Evolutionary conservation across 2,113 vertebrate genomes (phyloP).

Genomic region (Tylochromis polylepis): DNA sequence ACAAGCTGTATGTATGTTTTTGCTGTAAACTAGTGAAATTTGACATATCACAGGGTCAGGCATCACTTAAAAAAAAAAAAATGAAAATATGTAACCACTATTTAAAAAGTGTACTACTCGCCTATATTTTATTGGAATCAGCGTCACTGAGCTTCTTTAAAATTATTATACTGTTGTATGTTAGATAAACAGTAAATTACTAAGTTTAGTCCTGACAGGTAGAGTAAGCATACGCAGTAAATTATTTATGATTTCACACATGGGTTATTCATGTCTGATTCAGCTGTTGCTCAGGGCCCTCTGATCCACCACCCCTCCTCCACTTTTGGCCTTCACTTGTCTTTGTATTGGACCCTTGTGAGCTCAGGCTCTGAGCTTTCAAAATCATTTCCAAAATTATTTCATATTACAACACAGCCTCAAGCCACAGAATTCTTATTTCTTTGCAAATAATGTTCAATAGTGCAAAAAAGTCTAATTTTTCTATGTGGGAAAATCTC

Average conservation of each 20-base stretch:
- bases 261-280: conserved; percentile 3
- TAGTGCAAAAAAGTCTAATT: not conserved
- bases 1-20: not conserved
- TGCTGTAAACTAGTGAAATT: not conserved
- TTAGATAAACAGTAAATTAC: not conserved
- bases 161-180: not conserved
- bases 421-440: not conserved
- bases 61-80: not conserved
- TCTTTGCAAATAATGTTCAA: not conserved
- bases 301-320: not conserved
- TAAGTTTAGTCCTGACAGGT: not conserved
- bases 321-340: not conserved
- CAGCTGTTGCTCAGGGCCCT: not conserved
- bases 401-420: not conserved
- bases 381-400: not conserved
- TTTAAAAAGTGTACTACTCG: not conserved
- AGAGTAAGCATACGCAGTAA: not conserved
- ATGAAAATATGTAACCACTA: not conserved
- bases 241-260: not conserved
- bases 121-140: not conserved
- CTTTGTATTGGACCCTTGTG: not conserved
- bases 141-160: not conserved
- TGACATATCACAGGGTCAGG: not conserved
- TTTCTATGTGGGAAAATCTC: not conserved
- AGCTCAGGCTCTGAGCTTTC: not conserved